Conservation (phyloP, 2,113 vertebrate species). For the Microcebus tavaratra region DNA sequence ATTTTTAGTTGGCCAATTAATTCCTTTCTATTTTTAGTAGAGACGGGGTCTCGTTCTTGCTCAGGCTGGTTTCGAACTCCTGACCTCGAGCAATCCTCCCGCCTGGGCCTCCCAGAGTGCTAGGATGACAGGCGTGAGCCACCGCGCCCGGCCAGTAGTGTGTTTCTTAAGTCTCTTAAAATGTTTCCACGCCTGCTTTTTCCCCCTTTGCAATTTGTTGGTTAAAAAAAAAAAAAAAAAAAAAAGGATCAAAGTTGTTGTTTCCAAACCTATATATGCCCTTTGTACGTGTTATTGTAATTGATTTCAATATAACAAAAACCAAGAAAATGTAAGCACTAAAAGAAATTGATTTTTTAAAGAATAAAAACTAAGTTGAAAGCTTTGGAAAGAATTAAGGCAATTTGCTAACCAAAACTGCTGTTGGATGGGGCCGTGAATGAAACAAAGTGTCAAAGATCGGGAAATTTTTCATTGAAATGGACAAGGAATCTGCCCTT, state of each 20-base stretch:
- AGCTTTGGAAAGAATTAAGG: constrained; percentile 4
- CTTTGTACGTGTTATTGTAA: not conserved
- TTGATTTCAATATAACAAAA: not conserved
- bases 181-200: not conserved
- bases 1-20: too few relatives aligned
- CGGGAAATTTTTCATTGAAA: not conserved
- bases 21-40: too few relatives aligned
- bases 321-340: not conserved
- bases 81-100: too few relatives aligned
- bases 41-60: too few relatives aligned
- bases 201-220: not conserved
- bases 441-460: not conserved
- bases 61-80: too few relatives aligned
- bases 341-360: not conserved
- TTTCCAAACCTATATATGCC: not conserved
- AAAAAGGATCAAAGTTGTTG: not conserved
- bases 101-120: too few relatives aligned
- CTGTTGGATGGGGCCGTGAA: not conserved
- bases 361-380: not conserved
- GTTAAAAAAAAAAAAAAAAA: not conserved
- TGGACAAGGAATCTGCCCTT: not conserved
- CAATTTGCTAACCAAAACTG: not conserved
- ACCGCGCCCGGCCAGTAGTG: too few relatives aligned
- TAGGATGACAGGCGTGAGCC: too few relatives aligned
- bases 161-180: not conserved